Percentiles rank a stretch among this genome's conserved stretches.
Evolutionary conservation across 2,797 vertebrate species (phyloP).

Genomic region (Gambusia yucatana): DNA sequence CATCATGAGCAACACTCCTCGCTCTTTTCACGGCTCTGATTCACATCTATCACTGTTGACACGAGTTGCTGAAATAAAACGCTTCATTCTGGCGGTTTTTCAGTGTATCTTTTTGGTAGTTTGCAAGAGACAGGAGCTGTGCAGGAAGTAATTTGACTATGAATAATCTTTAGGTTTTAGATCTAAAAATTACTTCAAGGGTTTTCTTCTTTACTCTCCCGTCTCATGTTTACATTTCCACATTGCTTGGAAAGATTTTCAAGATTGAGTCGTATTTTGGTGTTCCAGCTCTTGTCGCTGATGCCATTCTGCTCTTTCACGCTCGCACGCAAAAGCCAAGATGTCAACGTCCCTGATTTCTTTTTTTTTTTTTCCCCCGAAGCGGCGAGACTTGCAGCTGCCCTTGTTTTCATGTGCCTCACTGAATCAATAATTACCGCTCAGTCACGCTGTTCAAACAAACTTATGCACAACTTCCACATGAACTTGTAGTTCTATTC

Average conservation of each 20-base stretch:
- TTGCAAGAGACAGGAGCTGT: conserved; percentile 14
- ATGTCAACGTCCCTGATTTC: conserved; percentile 52
- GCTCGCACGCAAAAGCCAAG: conserved; percentile 35
- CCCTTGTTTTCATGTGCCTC: conserved; percentile 52
- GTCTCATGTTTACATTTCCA: conserved; percentile 43
- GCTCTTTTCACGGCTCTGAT: conserved; percentile 58
- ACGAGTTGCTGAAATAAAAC: conserved; percentile 40
- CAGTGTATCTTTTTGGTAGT: conserved; percentile 22
- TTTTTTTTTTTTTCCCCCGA: conserved; percentile 16
- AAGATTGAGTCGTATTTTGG: conserved; percentile 40
- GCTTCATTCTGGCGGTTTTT: conserved; percentile 36
- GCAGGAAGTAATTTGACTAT: conserved; percentile 21
- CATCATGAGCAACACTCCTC: conserved; percentile 63
- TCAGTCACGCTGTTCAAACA: conserved; percentile 51
- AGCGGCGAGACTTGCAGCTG: conserved; percentile 52
- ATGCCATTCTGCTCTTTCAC: conserved; percentile 52
- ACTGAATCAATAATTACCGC: conserved; percentile 53
- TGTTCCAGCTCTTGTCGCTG: conserved; percentile 57
- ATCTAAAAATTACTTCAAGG: conserved; percentile 36
- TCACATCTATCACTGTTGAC: conserved; percentile 63
- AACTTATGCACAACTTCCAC: conserved; percentile 61
- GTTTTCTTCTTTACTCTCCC: conserved; percentile 21
- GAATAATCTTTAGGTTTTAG: conserved; percentile 27
- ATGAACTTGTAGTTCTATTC: conserved; percentile 50
- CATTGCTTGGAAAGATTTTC: conserved; percentile 38